A percentile compares a stretch with the other conserved stretches of the same genome.
phyloP scores from a whole-genome alignment of 2,797 vertebrate species.

The Yasuhikotakia modesta region DNA sequence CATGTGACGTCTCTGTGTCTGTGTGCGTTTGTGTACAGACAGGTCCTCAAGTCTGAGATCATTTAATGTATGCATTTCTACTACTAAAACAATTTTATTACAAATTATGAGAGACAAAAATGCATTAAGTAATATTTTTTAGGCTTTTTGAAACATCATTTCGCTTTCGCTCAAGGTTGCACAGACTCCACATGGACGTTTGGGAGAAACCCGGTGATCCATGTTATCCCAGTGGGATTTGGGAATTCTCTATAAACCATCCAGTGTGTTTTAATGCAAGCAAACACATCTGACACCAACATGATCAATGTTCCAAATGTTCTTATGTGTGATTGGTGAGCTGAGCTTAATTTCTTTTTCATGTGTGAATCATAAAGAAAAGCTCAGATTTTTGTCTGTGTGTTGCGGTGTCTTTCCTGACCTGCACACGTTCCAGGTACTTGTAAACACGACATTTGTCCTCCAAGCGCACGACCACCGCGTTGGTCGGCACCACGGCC shows the following conservation, averaged over 20 bases:
- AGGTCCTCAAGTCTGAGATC: not conserved
- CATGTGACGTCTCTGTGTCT: not conserved
- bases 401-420: constrained; percentile 57
- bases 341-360: too few species aligned
- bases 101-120: not conserved
- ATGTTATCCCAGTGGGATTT: not conserved
- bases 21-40: not conserved
- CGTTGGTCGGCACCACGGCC: constrained; percentile 78
- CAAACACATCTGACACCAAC: not conserved
- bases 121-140: not conserved
- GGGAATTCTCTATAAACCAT: not conserved
- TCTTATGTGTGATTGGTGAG: not conserved
- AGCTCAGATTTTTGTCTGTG: constrained; percentile 13
- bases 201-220: not conserved
- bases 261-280: not conserved
- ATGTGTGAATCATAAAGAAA: not conserved
- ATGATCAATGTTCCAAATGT: not conserved
- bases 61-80: not conserved
- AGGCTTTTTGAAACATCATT: not conserved
- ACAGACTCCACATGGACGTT: too few species aligned
- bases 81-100: not conserved
- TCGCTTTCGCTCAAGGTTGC: too few species aligned
- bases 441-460: constrained; percentile 82
- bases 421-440: constrained; percentile 80
- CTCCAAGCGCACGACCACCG: constrained; percentile 78